Conservation (phyloP, 2,888 invertebrate genomes). For the Pseudeuparius sepicola region DNA sequence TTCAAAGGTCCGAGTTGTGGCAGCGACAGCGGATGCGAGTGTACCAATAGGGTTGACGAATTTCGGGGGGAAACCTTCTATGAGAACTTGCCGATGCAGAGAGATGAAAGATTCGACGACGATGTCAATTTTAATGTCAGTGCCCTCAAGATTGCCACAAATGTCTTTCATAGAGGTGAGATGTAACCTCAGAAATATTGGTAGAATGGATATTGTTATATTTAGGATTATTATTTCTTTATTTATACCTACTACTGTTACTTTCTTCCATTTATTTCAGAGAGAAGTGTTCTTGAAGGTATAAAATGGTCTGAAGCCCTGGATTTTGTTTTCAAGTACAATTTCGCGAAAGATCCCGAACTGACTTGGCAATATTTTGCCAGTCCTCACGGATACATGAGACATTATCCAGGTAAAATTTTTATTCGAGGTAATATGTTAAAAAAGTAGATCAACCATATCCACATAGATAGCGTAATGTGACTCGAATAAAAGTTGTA, state of each 20-base stretch:
- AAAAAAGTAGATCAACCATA: too few relatives aligned
- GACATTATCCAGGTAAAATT: slow-evolving; percentile 80
- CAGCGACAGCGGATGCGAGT: slow-evolving; percentile 24
- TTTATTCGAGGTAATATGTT: too few relatives aligned
- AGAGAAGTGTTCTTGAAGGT: slow-evolving; percentile 75
- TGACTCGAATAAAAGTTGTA: too few relatives aligned
- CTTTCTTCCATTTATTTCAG: too few relatives aligned
- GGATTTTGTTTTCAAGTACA: slow-evolving; percentile 79
- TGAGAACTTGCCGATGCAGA: slow-evolving; percentile 45
- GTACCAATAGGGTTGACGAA: slow-evolving; percentile 20
- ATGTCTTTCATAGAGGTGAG: slow-evolving; percentile 79
- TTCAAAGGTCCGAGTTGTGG: too few relatives aligned
- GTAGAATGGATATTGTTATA: neutral
- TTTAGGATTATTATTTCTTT: slow-evolving; percentile 1
- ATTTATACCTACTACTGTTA: slow-evolving; percentile 3
- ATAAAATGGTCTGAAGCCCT: slow-evolving; percentile 92
- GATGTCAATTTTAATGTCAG: slow-evolving; percentile 67
- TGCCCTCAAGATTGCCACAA: slow-evolving; percentile 87
- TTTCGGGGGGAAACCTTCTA: slow-evolving; percentile 42
- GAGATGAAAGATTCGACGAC: slow-evolving; percentile 63
- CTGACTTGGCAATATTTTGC: slow-evolving; percentile 98
- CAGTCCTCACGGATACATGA: slow-evolving; percentile 90
- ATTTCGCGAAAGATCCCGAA: slow-evolving; percentile 76
- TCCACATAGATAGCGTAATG: too few relatives aligned
- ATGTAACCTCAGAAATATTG: slow-evolving; percentile 12